These are phyloP conservation scores for Bombus affinis DNA, from an alignment of 1,140 invertebrate genomes.

Conservation along the genomic window DNA sequence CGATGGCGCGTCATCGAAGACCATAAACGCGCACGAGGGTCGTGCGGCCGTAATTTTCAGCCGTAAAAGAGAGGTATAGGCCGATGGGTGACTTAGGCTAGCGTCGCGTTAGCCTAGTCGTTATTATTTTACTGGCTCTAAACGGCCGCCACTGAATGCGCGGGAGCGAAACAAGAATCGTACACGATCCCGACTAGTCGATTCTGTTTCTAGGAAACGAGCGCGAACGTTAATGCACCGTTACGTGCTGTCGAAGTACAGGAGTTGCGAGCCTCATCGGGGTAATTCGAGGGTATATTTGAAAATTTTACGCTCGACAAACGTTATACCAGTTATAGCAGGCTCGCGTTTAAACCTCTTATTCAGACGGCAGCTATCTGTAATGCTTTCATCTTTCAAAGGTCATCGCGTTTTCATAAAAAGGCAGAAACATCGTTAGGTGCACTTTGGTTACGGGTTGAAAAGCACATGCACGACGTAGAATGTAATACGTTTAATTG, in stretches of 20 bases:
- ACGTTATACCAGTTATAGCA: background rate
- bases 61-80: constrained; percentile 70
- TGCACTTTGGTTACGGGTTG: background rate
- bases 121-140: constrained; percentile 77
- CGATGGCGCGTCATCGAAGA: constrained; percentile 66
- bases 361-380: background rate
- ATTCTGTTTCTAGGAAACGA: constrained; percentile 16
- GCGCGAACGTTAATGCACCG: constrained; percentile 6
- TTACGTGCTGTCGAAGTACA: background rate
- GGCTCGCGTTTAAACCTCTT: background rate
- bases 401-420: background rate
- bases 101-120: constrained; percentile 61
- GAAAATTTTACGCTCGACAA: background rate
- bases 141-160: constrained; percentile 66
- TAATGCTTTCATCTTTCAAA: background rate
- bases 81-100: constrained; percentile 57
- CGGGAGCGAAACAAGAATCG: constrained; percentile 39
- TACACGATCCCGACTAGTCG: constrained; percentile 5
- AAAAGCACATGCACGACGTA: constrained; percentile 16
- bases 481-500: constrained; percentile 57
- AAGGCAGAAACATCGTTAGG: background rate
- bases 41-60: constrained; percentile 69
- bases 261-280: background rate
- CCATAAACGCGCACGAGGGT: constrained; percentile 69
- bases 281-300: background rate